Percentiles rank a stretch among this genome's conserved stretches.
phyloP scores from a whole-genome alignment of 2,797 vertebrate genomes.

The Brachymystax lenok region DNA sequence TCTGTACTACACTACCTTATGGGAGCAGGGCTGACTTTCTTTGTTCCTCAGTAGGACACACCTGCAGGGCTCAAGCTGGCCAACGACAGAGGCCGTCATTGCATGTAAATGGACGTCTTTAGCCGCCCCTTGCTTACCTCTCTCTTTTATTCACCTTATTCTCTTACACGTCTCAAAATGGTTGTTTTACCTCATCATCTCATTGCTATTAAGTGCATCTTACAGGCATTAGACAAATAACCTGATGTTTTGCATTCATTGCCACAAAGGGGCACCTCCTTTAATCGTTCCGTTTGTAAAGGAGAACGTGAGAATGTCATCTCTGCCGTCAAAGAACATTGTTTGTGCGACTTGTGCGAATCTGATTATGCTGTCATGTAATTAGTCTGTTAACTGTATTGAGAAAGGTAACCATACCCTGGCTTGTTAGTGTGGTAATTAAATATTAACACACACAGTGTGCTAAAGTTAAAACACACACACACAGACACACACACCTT shows the following conservation, averaged over 20 bases:
- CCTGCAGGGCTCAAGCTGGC: constrained; percentile 52
- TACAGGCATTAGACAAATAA: constrained; percentile 76
- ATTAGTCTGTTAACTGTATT: background rate
- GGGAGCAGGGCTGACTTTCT: background rate
- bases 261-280: constrained; percentile 31
- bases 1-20: background rate
- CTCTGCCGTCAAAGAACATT: constrained; percentile 61
- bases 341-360: background rate
- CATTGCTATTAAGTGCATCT: constrained; percentile 76
- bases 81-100: constrained; percentile 69
- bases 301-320: constrained; percentile 69
- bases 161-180: constrained; percentile 72
- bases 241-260: constrained; percentile 66
- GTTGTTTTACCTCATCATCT: constrained; percentile 68
- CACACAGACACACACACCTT: constrained; percentile 72
- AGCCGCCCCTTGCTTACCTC: constrained; percentile 67
- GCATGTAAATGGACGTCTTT: constrained; percentile 69
- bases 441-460: background rate
- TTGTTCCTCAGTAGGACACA: constrained; percentile 31
- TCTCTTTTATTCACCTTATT: constrained; percentile 70
- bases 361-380: background rate
- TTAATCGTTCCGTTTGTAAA: constrained; percentile 50
- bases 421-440: background rate
- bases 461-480: background rate
- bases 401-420: background rate